These are phyloP conservation scores for Urocynchramus pylzowi DNA, from an alignment of 2,113 vertebrate genomes.

Conservation along the genomic window DNA sequence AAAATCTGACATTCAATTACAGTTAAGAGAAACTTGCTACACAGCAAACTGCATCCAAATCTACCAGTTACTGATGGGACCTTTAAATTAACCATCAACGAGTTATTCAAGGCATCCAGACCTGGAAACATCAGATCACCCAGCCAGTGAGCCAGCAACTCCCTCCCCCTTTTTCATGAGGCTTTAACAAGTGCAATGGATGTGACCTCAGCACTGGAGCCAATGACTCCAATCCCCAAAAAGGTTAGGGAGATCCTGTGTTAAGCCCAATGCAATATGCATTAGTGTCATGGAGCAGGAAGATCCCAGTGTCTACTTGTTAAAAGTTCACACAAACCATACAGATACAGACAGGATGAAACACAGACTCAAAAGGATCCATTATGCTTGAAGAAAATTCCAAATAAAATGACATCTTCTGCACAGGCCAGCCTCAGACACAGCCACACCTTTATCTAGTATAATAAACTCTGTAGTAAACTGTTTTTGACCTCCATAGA, in stretches of 20 bases:
- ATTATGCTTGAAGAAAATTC: slow-evolving; percentile 68
- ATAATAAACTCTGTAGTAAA: slow-evolving; percentile 99
- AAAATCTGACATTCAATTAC: slow-evolving; percentile 67
- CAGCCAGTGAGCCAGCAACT: slow-evolving; percentile 4
- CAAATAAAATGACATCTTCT: slow-evolving; percentile 68
- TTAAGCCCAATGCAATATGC: slow-evolving; percentile 63
- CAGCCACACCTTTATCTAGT: slow-evolving; percentile 88
- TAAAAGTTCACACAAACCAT: slow-evolving; percentile 67
- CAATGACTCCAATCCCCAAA: slow-evolving; percentile 30
- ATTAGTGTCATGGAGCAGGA: slow-evolving; percentile 58
- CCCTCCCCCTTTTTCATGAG: slow-evolving; percentile 29
- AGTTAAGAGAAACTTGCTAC: slow-evolving; percentile 62
- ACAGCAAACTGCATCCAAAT: slow-evolving; percentile 57
- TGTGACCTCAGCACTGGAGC: slow-evolving; percentile 43
- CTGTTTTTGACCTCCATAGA: slow-evolving; percentile 97
- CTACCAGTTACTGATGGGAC: slow-evolving; percentile 47
- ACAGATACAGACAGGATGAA: slow-evolving; percentile 60
- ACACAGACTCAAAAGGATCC: slow-evolving; percentile 69
- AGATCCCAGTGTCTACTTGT: slow-evolving; percentile 64
- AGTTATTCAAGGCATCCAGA: slow-evolving; percentile 18
- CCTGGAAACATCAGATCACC: slow-evolving; percentile 46
- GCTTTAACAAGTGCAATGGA: slow-evolving; percentile 45
- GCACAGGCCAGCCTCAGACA: slow-evolving; percentile 73
- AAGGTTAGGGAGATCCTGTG: slow-evolving; percentile 43
- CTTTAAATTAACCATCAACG: slow-evolving; percentile 26